Base-by-base conservation (phyloP, 2,797 vertebrate species). In the Scolopax rusticola region DNA sequence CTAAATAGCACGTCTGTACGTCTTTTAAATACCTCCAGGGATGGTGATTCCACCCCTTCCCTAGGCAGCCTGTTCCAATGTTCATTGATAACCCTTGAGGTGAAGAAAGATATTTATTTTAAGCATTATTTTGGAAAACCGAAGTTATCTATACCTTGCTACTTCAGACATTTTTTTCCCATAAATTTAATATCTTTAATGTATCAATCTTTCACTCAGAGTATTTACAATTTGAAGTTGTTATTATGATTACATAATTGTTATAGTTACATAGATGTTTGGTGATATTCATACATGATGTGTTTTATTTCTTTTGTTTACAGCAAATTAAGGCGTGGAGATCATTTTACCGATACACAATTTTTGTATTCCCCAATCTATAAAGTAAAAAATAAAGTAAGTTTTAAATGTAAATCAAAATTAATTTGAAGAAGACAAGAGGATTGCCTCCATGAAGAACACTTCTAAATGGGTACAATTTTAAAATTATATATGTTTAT, bases 321-420 rank as follows among this genome's bases (percentile, higher is more conserved):
- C 95, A 99, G 99, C 94, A 99, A 99, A 97, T 98, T 99, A 48
- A 98, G 99, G 3, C 98, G 98, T 40, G 99, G 99, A 32, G 99
- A 99, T 95, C 98, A 80, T 41, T 98, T 98, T 95, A 99, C 99
- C 78, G 99, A 99, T 87, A 65, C 98, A 57, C 92, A 97, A 53
- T 99, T 99, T 96, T 98, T 99, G 85, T 30, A 94, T 81, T 99
- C 98, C 15, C 98, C 99, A 8, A 64, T 99, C 95, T 98, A 98
- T 91, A 99, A 98, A 97, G 86, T 93, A 4, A 96, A 96, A 95
- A 90, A 77, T 15, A 97, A 87, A 87, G 68, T 19, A 95, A 91
- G 40, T 61, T 97, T 97, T 93, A 97, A 97, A 93, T 97, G 92
- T 83, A 97, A 97, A 96, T 59, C 91, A 73, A 97, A 91, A 94